These are phyloP conservation scores for Pyralis farinalis DNA, from an alignment of 2,888 invertebrate genomes.

Conservation along the genomic window DNA sequence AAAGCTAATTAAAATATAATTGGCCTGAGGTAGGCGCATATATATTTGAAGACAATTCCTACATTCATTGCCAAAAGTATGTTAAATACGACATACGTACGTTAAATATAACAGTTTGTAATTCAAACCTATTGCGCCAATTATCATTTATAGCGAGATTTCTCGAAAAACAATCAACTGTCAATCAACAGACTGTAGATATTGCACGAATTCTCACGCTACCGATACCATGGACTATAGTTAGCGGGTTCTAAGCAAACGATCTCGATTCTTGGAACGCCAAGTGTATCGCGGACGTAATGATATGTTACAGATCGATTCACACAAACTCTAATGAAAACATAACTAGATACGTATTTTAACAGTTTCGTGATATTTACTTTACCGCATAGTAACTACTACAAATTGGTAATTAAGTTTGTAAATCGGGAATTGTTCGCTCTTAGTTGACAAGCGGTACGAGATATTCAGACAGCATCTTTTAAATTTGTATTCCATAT, in stretches of 20 bases:
- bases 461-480: too few relatives aligned
- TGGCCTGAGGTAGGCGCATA: too few relatives aligned
- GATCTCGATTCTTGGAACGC: conserved; percentile 55
- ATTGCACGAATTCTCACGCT: conserved; percentile 62
- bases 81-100: background rate
- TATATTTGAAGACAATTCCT: too few relatives aligned
- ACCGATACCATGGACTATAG: conserved; percentile 29
- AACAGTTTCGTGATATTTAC: conserved; percentile 1
- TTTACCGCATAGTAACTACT: background rate
- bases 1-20: too few relatives aligned
- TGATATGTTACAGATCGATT: conserved; percentile 44
- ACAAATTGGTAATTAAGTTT: too few relatives aligned
- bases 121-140: background rate
- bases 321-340: conserved; percentile 34
- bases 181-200: conserved; percentile 38
- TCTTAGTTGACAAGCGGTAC: too few relatives aligned
- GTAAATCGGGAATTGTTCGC: too few relatives aligned
- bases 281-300: conserved; percentile 48
- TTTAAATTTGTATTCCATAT: too few relatives aligned
- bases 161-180: conserved; percentile 35
- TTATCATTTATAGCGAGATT: conserved; percentile 12
- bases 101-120: too few relatives aligned
- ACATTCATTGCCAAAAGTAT: background rate
- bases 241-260: conserved; percentile 39
- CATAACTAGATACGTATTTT: conserved; percentile 6